phyloP scores from a whole-genome alignment of 2,888 invertebrate species.

The Endomychus coccineus region DNA sequence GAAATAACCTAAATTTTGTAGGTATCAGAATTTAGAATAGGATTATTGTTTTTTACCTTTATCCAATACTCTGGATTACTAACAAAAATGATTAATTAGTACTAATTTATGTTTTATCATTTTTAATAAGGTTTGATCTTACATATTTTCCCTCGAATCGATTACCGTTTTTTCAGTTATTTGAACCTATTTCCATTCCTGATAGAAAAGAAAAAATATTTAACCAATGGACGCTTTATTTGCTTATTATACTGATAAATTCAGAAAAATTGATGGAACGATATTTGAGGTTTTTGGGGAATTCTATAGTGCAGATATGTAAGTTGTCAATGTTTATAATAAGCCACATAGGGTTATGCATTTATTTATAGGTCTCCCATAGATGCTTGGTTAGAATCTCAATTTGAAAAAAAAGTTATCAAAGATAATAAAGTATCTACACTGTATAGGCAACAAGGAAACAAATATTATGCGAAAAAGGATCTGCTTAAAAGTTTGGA shows the following conservation, averaged over 20 bases:
- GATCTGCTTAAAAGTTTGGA: conserved; percentile 48
- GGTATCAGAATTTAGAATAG: no score
- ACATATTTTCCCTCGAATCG: no score
- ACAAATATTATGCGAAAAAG: conserved; percentile 51
- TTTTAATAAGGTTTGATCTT: no score
- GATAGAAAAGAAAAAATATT: no score
- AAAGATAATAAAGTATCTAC: conserved; percentile 38
- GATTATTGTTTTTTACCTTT: no score
- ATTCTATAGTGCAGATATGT: conserved; percentile 33
- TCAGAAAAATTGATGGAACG: conserved; percentile 32
- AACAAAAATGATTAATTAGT: no score
- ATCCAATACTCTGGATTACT: no score
- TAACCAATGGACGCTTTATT: conserved; percentile 34
- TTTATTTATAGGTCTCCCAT: conserved; percentile 35
- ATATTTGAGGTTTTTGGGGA: conserved; percentile 33
- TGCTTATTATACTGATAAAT: conserved; percentile 32
- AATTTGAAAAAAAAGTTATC: conserved; percentile 30
- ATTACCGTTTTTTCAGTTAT: no score
- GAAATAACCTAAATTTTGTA: no score
- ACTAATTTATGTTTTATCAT: no score
- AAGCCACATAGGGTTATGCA: no score
- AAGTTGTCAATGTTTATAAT: conserved; percentile 17
- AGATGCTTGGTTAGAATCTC: conserved; percentile 36
- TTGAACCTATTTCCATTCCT: no score
- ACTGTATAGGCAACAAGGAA: conserved; percentile 47